Conservation (phyloP, 2,797 vertebrate species). For the Amphiprion clarkii region DNA sequence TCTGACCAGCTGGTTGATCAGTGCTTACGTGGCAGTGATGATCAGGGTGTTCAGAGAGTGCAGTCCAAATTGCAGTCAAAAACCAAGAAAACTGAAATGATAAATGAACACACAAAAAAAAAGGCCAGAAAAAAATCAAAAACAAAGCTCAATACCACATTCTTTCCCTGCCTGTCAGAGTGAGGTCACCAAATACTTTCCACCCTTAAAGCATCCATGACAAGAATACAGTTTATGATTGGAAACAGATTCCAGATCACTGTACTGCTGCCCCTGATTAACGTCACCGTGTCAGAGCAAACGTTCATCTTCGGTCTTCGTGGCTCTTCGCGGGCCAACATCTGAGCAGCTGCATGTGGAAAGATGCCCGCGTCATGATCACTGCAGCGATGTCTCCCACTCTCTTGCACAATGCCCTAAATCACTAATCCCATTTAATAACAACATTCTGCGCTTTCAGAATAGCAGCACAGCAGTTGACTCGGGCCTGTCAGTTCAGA, state of each 20-base stretch:
- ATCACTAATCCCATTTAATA: conserved; percentile 19
- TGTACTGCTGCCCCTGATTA: conserved; percentile 42
- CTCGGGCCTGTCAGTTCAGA: not conserved
- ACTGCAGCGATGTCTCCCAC: conserved; percentile 7
- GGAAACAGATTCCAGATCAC: conserved; percentile 50
- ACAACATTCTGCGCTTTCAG: not conserved
- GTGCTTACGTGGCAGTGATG: not conserved
- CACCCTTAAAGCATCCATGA: conserved; percentile 45
- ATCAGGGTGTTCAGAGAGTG: too few species aligned
- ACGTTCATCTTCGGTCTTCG: conserved; percentile 42
- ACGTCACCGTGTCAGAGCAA: conserved; percentile 40
- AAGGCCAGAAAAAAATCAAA: not conserved
- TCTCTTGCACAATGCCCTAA: conserved; percentile 17
- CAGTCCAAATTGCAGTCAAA: not conserved
- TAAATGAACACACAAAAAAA: conserved; percentile 1
- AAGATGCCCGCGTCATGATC: conserved; percentile 1
- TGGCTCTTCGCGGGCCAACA: conserved; percentile 38
- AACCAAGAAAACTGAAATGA: conserved; percentile 17
- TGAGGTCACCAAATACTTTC: conserved; percentile 67
- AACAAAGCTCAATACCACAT: conserved; percentile 27
- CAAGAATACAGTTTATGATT: conserved; percentile 48
- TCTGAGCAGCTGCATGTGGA: conserved; percentile 40
- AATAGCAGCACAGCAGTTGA: conserved; percentile 7
- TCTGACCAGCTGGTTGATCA: not conserved
- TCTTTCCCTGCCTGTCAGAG: conserved; percentile 23